A percentile compares a stretch with the other conserved stretches of the same genome.
Evolutionary conservation across 2,113 vertebrate species (phyloP).

Genomic region (Notiomystis cincta): DNA sequence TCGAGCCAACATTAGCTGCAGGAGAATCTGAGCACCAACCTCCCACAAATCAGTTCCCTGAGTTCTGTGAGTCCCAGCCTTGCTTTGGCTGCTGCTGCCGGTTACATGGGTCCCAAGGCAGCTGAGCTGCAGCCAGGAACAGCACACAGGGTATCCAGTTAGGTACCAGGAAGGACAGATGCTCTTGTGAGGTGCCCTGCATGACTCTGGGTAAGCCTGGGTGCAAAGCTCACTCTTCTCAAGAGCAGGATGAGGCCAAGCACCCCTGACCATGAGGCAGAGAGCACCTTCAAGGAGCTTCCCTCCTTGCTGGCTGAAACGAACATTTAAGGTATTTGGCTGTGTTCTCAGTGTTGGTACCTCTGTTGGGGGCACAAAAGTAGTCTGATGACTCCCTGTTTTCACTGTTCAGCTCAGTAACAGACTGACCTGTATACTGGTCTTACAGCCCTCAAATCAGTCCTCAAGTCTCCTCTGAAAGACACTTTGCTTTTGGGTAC

Average conservation of each 20-base stretch:
- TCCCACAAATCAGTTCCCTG: background rate
- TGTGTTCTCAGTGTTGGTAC: background rate
- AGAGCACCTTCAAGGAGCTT: background rate
- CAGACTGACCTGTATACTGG: background rate
- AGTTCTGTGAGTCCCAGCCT: background rate
- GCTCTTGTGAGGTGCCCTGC: background rate
- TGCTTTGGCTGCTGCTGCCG: background rate
- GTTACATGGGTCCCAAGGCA: background rate
- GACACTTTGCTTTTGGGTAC: background rate
- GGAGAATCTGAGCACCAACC: background rate
- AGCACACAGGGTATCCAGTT: background rate
- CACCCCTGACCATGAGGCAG: accelerated
- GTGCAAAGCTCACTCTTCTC: background rate
- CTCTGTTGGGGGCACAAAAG: background rate
- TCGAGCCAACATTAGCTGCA: background rate
- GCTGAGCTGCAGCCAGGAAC: background rate
- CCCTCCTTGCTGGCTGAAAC: background rate
- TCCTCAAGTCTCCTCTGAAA: background rate
- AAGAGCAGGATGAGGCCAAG: too few relatives aligned
- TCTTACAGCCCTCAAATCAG: background rate
- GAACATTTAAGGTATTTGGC: background rate
- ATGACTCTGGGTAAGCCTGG: background rate
- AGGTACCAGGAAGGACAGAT: background rate
- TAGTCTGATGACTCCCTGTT: background rate
- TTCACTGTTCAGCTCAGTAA: background rate